phyloP scores from a whole-genome alignment of 2,113 vertebrate species.

The Hippocampus barbouri region DNA sequence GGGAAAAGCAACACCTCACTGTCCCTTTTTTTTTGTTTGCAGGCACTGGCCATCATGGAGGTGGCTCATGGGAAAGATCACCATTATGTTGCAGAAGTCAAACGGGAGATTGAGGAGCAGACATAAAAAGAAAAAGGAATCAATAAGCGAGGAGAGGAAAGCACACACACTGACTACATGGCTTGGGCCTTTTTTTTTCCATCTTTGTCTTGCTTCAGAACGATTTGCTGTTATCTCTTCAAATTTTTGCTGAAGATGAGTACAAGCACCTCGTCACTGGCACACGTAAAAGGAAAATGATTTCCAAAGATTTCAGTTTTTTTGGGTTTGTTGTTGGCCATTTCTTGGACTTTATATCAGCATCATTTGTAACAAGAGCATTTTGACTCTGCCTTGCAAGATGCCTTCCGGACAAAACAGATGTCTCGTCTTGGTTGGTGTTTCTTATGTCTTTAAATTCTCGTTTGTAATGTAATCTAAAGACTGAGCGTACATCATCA shows the following conservation, averaged over 20 bases:
- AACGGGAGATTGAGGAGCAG: conserved; percentile 85
- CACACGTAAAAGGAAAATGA: not conserved
- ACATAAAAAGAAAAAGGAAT: conserved; percentile 47
- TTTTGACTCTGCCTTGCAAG: conserved; percentile 1
- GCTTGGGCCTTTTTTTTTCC: conserved; percentile 47
- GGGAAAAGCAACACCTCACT: not conserved
- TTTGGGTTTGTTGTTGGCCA: not conserved
- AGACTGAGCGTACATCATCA: conserved; percentile 22
- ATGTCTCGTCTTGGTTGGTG: not conserved
- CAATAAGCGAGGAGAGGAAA: conserved; percentile 8
- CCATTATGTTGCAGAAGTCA: conserved; percentile 89
- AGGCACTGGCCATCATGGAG: conserved; percentile 95
- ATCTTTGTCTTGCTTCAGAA: not conserved
- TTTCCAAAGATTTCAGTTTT: not conserved
- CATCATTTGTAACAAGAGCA: not conserved
- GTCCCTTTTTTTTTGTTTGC: conserved; percentile 30
- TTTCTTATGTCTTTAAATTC: conserved; percentile 9
- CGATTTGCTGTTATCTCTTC: conserved; percentile 1
- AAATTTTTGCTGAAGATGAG: conserved; percentile 6
- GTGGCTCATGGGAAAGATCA: conserved; percentile 95
- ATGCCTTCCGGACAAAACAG: conserved; percentile 3
- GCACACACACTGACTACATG: conserved; percentile 45
- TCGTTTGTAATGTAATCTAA: conserved; percentile 34
- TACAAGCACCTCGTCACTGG: not conserved
- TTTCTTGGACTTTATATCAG: not conserved